Percentiles rank a stretch among this genome's conserved stretches.
phyloP scores from a whole-genome alignment of 64 coral and sea anemone genomes.

The Stylophora pistillata region DNA sequence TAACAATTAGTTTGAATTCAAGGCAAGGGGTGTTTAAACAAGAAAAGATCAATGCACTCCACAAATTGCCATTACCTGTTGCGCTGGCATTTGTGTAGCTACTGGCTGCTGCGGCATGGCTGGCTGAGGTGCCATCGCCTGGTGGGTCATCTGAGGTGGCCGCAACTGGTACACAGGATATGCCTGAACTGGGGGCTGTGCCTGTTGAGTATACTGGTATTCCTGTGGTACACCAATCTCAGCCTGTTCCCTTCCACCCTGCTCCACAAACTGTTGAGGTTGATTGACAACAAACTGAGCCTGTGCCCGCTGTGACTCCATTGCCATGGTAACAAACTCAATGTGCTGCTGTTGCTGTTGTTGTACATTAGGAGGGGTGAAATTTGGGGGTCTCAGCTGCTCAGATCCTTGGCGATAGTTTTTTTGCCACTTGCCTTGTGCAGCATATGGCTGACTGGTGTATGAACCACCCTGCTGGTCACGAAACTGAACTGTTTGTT shows the following conservation, averaged over 20 bases:
- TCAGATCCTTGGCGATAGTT: conserved; percentile 37
- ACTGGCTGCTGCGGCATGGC: conserved; percentile 39
- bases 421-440: conserved; percentile 27
- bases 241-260: conserved; percentile 17
- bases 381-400: not conserved
- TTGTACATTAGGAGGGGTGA: conserved; percentile 50
- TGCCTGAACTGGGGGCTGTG: conserved; percentile 44
- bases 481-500: conserved; percentile 1
- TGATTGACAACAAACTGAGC: conserved; percentile 51
- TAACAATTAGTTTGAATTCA: too few species aligned
- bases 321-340: conserved; percentile 35
- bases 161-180: conserved; percentile 66
- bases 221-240: conserved; percentile 48
- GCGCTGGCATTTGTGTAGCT: conserved; percentile 27
- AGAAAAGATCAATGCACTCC: too few species aligned
- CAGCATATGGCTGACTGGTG: not conserved
- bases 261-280: conserved; percentile 28
- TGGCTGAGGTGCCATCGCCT: conserved; percentile 30
- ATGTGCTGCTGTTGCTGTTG: conserved; percentile 86
- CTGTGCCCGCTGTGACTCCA: conserved; percentile 46
- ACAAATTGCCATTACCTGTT: conserved; percentile 9
- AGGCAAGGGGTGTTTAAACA: too few species aligned
- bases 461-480: conserved; percentile 9
- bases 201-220: conserved; percentile 55
- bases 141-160: conserved; percentile 26